phyloP scores from a whole-genome alignment of 2,888 invertebrate genomes.

The Agrypnus murinus region DNA sequence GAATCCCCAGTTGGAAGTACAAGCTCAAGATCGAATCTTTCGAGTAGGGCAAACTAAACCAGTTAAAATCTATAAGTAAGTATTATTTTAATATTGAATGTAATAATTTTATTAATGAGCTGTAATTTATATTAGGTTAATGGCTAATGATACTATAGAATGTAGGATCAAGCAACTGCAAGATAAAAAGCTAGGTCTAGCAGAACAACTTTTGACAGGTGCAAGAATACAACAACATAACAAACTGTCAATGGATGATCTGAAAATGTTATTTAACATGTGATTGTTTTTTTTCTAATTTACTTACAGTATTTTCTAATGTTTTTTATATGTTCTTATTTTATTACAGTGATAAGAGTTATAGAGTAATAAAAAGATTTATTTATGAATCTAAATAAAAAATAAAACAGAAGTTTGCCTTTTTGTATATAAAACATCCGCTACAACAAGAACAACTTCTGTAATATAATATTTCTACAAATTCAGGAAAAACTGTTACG shows the following conservation, averaged over 20 bases:
- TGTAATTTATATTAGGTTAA: slow-evolving; percentile 75
- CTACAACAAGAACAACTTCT: too few relatives aligned
- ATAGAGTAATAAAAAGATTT: too few relatives aligned
- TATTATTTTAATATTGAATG: slow-evolving; percentile 30
- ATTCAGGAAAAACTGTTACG: too few relatives aligned
- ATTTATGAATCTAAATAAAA: too few relatives aligned
- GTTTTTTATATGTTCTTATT: not conserved
- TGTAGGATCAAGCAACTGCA: slow-evolving; percentile 88
- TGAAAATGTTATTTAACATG: slow-evolving; percentile 81
- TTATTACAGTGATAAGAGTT: too few relatives aligned
- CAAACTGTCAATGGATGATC: slow-evolving; percentile 86
- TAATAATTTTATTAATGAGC: not conserved
- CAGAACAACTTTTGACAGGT: slow-evolving; percentile 85
- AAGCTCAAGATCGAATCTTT: slow-evolving; percentile 96
- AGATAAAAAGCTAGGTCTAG: slow-evolving; percentile 84
- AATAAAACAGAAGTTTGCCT: too few relatives aligned
- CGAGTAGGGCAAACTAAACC: slow-evolving; percentile 89
- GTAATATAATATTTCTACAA: too few relatives aligned
- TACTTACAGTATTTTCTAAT: not conserved
- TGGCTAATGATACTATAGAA: slow-evolving; percentile 91
- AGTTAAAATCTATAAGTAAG: slow-evolving; percentile 88
- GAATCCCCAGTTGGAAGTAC: slow-evolving; percentile 97
- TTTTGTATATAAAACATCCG: too few relatives aligned
- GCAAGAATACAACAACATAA: slow-evolving; percentile 76
- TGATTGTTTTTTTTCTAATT: slow-evolving; percentile 48